phyloP scores from a whole-genome alignment of 1,140 invertebrate species.

The Spodoptera litura region DNA sequence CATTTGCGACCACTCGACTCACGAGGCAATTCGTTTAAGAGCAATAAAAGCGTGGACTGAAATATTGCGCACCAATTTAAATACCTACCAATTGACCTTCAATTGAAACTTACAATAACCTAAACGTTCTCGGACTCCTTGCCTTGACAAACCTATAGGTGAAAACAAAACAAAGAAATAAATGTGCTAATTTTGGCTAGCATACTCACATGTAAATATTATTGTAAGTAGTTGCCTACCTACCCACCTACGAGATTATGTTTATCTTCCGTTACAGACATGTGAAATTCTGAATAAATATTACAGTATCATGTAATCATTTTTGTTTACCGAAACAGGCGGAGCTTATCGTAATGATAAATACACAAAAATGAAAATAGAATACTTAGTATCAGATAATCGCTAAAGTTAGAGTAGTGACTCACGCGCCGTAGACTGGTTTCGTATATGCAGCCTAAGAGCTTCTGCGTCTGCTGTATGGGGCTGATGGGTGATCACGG shows the following conservation, averaged over 20 bases:
- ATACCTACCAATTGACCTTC: too few relatives aligned
- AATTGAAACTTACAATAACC: too few relatives aligned
- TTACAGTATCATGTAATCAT: conserved; percentile 3
- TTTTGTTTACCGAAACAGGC: conserved; percentile 1
- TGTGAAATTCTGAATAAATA: conserved; percentile 16
- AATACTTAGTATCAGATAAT: neutral
- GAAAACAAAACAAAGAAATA: too few relatives aligned
- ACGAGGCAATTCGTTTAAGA: too few relatives aligned
- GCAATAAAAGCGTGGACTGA: too few relatives aligned
- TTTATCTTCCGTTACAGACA: conserved; percentile 5
- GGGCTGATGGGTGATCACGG: conserved; percentile 86
- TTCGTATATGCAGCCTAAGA: conserved; percentile 79
- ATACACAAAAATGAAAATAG: neutral
- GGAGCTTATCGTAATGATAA: neutral
- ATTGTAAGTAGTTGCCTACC: too few relatives aligned
- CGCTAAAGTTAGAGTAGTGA: conserved; percentile 8
- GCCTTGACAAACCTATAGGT: too few relatives aligned
- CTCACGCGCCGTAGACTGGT: conserved; percentile 69
- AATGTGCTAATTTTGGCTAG: too few relatives aligned
- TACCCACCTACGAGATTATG: neutral
- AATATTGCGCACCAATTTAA: too few relatives aligned
- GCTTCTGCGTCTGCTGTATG: conserved; percentile 83
- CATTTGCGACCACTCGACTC: too few relatives aligned
- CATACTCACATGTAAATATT: too few relatives aligned
- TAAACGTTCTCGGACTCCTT: too few relatives aligned